Evolutionary conservation across 2,797 vertebrate species (phyloP), one percentile per base, ranked within the genome.

Genomic region (Perodicticus potto): DNA sequence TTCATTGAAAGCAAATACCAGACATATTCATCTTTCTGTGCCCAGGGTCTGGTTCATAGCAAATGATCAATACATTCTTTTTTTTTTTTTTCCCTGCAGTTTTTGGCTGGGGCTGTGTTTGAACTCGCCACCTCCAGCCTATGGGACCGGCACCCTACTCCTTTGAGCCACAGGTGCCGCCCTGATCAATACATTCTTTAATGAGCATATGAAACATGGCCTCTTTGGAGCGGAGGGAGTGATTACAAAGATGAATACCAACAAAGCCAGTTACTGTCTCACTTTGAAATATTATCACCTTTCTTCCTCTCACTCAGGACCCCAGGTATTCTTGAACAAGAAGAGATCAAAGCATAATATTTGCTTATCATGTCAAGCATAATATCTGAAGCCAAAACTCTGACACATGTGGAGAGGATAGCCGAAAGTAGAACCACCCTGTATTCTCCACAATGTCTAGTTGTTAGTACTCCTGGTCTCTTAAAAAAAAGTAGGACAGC

Each of bases 241-340:
- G 40, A 78, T 67, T 65, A 86, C 53, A 78, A 78, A 77, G 69
- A 37, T 73, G 49, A 53, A 53, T 53, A 2, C 4, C 59, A 82
- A 16, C 32, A 65, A 77, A 84, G 13, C 16, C 27, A 45, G 53
- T 57, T 17, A 11, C 16, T 73, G 11, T 72, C 59, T 57, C 37
- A 63, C 53, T 91, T 91, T 23, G 32, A 17, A 91, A 55, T 61
- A 29, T 43, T 25, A 57, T 59, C 6, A 59, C 19, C 23, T 72
- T 80, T 92, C 61, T 9, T 89, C n/a, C 19, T 78, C 78, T 93
- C n/a, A 83, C 74, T 95, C 40, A 74, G 25, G 45, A 84, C 43
- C 12, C 19, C 32, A 91, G n/a, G 34, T 29, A 22, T 53, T 63
- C 20, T 25, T 20, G 12, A 93, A 85, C 8, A 76, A 92, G 34